These are phyloP conservation scores for Archilochus colubris DNA, from an alignment of 2,113 vertebrate species.

Conservation along the genomic window DNA sequence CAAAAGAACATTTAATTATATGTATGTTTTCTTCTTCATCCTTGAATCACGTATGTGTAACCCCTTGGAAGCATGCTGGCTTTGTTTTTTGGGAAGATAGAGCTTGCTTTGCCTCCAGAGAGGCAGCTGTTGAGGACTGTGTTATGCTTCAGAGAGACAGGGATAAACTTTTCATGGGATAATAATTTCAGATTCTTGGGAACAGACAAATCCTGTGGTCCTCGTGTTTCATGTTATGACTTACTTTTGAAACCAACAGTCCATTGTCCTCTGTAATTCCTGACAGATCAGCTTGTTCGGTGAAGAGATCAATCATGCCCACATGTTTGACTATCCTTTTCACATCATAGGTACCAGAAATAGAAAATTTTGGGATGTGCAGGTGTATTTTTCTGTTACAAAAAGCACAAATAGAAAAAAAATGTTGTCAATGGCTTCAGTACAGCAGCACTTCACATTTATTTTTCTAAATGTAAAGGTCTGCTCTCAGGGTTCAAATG, in stretches of 20 bases:
- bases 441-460: not conserved
- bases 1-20: slow-evolving; percentile 21
- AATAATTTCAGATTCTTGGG: not conserved
- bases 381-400: slow-evolving; percentile 65
- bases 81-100: not conserved
- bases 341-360: slow-evolving; percentile 80
- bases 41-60: not conserved
- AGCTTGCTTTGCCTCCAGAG: not conserved
- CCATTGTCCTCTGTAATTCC: slow-evolving; percentile 75
- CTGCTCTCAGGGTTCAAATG: not conserved
- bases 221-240: not conserved
- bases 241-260: slow-evolving; percentile 86
- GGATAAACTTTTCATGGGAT: not conserved
- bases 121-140: not conserved
- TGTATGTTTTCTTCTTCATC: not conserved
- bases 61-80: not conserved
- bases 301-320: slow-evolving; percentile 85
- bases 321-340: slow-evolving; percentile 73
- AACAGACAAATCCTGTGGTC: not conserved
- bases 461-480: not conserved
- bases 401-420: not conserved
- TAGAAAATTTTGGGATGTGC: slow-evolving; percentile 81
- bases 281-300: slow-evolving; percentile 78
- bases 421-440: not conserved
- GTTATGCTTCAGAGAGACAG: not conserved